These are phyloP conservation scores for Zaprionus nigranus DNA, from an alignment of 1,140 invertebrate species.

Conservation along the genomic window DNA sequence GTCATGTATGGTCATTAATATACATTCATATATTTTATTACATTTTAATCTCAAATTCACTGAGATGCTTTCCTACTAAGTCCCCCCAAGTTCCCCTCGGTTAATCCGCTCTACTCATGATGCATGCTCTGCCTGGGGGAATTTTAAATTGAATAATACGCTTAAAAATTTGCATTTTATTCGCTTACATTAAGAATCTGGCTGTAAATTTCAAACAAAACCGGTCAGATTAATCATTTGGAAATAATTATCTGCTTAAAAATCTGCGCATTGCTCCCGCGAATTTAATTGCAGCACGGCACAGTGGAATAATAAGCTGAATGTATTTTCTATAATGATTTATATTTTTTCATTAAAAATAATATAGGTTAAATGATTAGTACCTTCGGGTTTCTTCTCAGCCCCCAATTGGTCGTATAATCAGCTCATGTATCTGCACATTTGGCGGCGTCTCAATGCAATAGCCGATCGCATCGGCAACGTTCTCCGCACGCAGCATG, in stretches of 20 bases:
- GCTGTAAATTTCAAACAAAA: conserved; percentile 23
- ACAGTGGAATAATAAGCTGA: not conserved
- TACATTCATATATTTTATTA: no score
- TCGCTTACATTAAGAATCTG: conserved; percentile 17
- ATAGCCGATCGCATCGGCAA: not conserved
- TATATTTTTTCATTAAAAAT: not conserved
- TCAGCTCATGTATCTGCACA: not conserved
- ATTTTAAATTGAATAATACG: conserved; percentile 38
- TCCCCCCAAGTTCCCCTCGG: not conserved
- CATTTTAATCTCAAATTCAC: not conserved
- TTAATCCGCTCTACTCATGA: not conserved
- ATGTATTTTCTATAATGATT: not conserved
- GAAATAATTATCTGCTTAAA: conserved; percentile 27
- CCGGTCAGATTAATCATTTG: conserved; percentile 25
- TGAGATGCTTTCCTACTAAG: not conserved
- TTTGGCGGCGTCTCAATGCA: conserved; percentile 1
- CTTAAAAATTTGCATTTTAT: conserved; percentile 34
- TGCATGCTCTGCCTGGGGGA: not conserved
- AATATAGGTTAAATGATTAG: not conserved
- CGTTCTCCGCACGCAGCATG: not conserved
- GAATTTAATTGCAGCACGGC: not conserved
- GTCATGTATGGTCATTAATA: no score
- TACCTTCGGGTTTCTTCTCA: not conserved
- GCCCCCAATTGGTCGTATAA: not conserved
- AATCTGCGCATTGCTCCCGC: not conserved